Evolutionary conservation across 2,797 vertebrate species (phyloP).

Genomic region (Amniataba percoides): DNA sequence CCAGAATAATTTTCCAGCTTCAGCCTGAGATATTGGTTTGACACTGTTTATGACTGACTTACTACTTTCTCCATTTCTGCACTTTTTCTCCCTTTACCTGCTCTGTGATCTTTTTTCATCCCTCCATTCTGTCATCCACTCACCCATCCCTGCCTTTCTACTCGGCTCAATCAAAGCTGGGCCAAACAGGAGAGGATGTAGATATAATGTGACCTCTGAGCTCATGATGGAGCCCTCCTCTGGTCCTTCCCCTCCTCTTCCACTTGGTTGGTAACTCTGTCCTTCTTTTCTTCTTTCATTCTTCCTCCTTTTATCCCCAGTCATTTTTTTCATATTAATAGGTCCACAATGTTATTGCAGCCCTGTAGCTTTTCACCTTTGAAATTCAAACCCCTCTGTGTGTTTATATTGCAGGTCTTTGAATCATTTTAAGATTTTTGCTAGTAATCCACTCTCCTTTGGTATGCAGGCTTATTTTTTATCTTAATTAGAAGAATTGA

Average conservation of each 20-base stretch:
- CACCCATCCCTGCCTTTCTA: not conserved
- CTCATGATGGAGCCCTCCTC: slow-evolving; percentile 77
- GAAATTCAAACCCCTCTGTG: too few relatives aligned
- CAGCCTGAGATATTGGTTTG: not conserved
- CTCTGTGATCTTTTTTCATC: not conserved
- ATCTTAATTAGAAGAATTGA: not conserved
- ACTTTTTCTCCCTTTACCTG: slow-evolving; percentile 8
- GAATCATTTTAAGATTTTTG: not conserved
- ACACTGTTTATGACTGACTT: not conserved
- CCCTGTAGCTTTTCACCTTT: not conserved
- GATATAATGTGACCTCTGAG: slow-evolving; percentile 80
- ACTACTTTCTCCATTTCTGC: slow-evolving; percentile 8
- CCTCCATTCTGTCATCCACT: slow-evolving; percentile 10
- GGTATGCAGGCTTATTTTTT: too few relatives aligned
- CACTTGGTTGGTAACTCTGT: slow-evolving; percentile 62
- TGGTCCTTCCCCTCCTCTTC: slow-evolving; percentile 60
- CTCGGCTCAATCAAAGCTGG: slow-evolving; percentile 35
- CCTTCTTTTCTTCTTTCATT: not conserved
- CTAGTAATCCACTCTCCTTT: not conserved
- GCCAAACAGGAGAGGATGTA: slow-evolving; percentile 75
- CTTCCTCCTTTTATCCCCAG: not conserved
- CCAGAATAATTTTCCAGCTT: not conserved
- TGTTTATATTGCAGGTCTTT: not conserved
- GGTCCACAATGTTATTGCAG: not conserved
- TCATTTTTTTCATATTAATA: not conserved